Evolutionary conservation across 64 coral and sea anemone genomes (phyloP).

Genomic region (Montipora capricornis): DNA sequence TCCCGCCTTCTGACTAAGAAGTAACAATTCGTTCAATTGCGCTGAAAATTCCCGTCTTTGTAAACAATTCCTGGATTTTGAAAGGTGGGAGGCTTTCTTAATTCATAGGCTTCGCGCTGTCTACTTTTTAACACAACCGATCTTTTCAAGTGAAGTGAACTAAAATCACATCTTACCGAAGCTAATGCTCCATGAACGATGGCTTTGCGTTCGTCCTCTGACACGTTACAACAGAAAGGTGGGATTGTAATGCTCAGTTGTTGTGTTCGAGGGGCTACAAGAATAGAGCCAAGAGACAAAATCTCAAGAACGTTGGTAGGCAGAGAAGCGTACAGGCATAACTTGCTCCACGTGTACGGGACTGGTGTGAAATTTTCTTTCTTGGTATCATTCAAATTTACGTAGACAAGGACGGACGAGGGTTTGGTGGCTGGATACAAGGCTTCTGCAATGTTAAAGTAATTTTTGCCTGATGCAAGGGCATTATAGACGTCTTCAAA

Average conservation of each 20-base stretch:
- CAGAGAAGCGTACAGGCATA: background rate
- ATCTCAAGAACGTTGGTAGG: background rate
- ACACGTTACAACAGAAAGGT: conserved; percentile 13
- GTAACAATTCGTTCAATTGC: too few relatives aligned
- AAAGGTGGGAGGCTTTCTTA: too few relatives aligned
- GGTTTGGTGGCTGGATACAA: conserved; percentile 1
- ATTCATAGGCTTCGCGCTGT: too few relatives aligned
- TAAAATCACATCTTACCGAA: background rate
- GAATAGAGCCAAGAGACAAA: conserved; percentile 7
- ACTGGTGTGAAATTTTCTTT: background rate
- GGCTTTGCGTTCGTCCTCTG: background rate
- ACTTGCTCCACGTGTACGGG: conserved; percentile 11
- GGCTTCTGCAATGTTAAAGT: background rate
- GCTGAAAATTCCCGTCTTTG: too few relatives aligned
- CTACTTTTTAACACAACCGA: too few relatives aligned
- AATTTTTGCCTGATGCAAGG: background rate
- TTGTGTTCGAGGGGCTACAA: background rate
- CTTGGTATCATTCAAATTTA: background rate
- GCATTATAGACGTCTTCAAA: background rate
- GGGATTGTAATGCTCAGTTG: conserved; percentile 5
- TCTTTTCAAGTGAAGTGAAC: too few relatives aligned
- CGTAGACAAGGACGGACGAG: conserved; percentile 7
- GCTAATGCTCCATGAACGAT: background rate
- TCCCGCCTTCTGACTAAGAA: too few relatives aligned
- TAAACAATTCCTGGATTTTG: too few relatives aligned